Base-by-base conservation (phyloP, 2,113 vertebrate species). In the Sinocyclocheilus grahami region DNA sequence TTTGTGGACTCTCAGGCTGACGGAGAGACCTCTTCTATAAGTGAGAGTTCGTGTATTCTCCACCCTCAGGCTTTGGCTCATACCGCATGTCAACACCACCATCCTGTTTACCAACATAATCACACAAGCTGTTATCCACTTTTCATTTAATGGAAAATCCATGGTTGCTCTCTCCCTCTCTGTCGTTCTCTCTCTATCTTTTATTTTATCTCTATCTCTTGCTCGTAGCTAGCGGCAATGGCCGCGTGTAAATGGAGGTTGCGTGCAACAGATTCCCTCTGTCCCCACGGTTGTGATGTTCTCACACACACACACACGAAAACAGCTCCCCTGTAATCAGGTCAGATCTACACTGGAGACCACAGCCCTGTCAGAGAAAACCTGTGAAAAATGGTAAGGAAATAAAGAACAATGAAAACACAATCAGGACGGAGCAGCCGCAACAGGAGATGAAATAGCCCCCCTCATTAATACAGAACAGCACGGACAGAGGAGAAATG, bases 361-460 rank as follows among this genome's bases (percentile, higher is more conserved):
- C n/a, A n/a, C 75, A 80, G 84, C 33, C 75, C 62, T 83, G 88
- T 86, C 65, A 79, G 67, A 82, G 84, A 74, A 83, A 89, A 89
- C 82, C 88, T 82, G 83, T 87, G 88, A 89, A 85, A 87, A 87
- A 89, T 89, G 83, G 83, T 71, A 72, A 89, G 81, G 86, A 71
- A 83, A 85, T 89, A 86, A 87, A 85, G 86, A 87, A 89, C 86
- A 89, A 89, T 89, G 88, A 89, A 89, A 87, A 86, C 83, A 85
- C 86, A 83, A 83, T 89, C 86, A 85, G 88, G 86, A 86, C 81
- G 74, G 82, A 85, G 86, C 84, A 27, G 78, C 72, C 65, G 58
- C 85, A 80, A 75, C 85, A 63, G n/a, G 78, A 89, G 71, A 87
- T 79, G 85, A 89, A 80, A 75, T 62, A 85, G 83, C 83, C 37